Evolutionary conservation across 2,888 invertebrate species (phyloP), one percentile per base, ranked within the genome.

Genomic region (Hesperia comma): DNA sequence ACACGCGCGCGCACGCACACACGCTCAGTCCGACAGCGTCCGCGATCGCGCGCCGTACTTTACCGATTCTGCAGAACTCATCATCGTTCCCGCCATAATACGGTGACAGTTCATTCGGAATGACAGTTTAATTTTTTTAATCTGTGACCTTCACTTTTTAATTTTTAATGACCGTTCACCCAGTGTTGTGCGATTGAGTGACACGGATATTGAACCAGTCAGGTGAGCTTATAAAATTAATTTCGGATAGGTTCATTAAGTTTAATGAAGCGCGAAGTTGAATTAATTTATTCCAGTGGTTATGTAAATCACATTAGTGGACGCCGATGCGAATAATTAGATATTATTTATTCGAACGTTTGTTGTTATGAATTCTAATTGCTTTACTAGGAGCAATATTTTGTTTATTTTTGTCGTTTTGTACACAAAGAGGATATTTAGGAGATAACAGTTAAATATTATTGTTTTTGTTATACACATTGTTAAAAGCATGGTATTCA

Each of bases 41-140:
- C 77, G 70, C 74, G 75, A 72, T 74, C 77, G 72, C 81, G 79
- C 77, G 77, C 77, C 78, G 74, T 76, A 68, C 69, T 72, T 70
- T 69, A 73, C 69, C 75, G 73, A 71, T 75, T 74, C 72, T 69
- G 67, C 71, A 72, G 74, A 73, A 61, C 63, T 64, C 68, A 71
- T 74, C 73, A 78, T 80, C 76, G 78, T 82, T 82, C 84, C 80
- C 84, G 84, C 84, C 80, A 81, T 77, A 80, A 82, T 80, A 79
- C 78, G 76, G 77, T 79, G 79, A 80, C 78, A 77, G 74, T 74
- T 69, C 73, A 73, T 75, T 77, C 74, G 75, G 74, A 77, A 77
- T 77, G 78, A 73, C 72, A 73, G 71, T 70, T 70, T 63, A 41
- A 62, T 64, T 69, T 75, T 71, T 72, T 71, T 66, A 69, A 70